Evolutionary conservation across 2,888 invertebrate genomes (phyloP).

Genomic region (Stenolophus ochropezus): DNA sequence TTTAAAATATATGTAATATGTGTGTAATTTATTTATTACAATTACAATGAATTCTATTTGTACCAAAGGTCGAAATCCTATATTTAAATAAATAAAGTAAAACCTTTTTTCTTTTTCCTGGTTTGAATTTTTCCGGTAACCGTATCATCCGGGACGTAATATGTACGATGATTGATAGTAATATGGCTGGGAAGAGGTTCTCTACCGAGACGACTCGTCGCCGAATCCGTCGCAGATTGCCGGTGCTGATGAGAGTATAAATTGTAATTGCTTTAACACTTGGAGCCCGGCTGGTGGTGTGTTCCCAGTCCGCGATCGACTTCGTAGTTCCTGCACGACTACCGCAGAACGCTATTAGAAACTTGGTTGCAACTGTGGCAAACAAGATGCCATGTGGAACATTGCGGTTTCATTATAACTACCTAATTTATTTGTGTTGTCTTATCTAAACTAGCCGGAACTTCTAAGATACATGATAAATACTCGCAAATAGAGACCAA

Average conservation of each 20-base stretch:
- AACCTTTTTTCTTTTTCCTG: too few relatives aligned
- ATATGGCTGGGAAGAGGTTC: too few relatives aligned
- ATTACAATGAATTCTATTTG: too few relatives aligned
- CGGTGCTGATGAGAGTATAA: conserved; percentile 42
- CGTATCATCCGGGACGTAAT: too few relatives aligned
- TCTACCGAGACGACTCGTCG: conserved; percentile 68
- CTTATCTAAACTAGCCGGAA: conserved; percentile 26
- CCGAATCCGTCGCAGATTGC: conserved; percentile 59
- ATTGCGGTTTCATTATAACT: conserved; percentile 32
- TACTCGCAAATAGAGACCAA: neutral
- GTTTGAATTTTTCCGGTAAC: too few relatives aligned
- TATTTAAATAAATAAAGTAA: too few relatives aligned
- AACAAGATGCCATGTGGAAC: conserved; percentile 34
- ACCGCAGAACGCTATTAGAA: conserved; percentile 40
- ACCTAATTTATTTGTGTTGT: conserved; percentile 39
- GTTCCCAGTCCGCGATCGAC: neutral
- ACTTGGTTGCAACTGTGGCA: conserved; percentile 42
- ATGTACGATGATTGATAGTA: too few relatives aligned
- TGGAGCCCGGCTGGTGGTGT: conserved; percentile 8
- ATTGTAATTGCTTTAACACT: conserved; percentile 54
- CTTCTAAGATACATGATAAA: conserved; percentile 22
- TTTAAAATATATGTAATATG: too few relatives aligned
- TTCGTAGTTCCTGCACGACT: conserved; percentile 9
- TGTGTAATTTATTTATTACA: too few relatives aligned
- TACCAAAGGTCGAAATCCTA: too few relatives aligned